Percentiles rank a stretch among this genome's conserved stretches.
phyloP scores from a whole-genome alignment of 2,113 vertebrate genomes.

The Diglossa brunneiventris region DNA sequence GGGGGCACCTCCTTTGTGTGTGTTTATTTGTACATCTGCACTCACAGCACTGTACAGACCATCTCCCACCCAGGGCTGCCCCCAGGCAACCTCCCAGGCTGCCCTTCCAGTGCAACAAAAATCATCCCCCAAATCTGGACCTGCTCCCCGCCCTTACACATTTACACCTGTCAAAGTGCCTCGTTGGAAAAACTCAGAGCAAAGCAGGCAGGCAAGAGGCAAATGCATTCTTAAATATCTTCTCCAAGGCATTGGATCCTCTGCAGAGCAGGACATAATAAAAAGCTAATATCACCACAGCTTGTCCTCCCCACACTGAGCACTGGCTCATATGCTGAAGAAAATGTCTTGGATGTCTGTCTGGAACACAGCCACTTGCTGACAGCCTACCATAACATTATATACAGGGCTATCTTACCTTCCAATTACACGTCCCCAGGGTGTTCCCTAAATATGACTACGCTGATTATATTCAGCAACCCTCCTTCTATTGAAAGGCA shows the following conservation, averaged over 20 bases:
- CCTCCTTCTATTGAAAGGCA: not conserved
- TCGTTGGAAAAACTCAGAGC: not conserved
- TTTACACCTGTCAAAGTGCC: not conserved
- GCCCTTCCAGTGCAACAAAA: not conserved
- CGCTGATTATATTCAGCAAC: not conserved
- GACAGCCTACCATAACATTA: not conserved
- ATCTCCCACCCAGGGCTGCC: not conserved
- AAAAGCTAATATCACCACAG: not conserved
- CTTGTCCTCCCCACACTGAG: not conserved
- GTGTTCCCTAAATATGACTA: not conserved
- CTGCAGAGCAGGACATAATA: not conserved
- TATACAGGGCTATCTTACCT: not conserved
- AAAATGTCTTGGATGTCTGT: not conserved
- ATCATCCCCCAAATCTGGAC: not conserved
- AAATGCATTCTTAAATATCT: not conserved
- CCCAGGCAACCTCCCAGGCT: not conserved
- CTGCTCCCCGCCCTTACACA: not conserved
- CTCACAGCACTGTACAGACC: accelerated
- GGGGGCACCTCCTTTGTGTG: accelerated
- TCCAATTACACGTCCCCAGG: not conserved
- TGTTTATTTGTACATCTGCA: not conserved
- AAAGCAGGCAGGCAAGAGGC: not conserved
- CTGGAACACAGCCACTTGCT: not conserved
- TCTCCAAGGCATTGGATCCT: not conserved
- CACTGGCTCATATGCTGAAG: not conserved